phyloP scores from a whole-genome alignment of 2,888 invertebrate genomes.

The Reticulitermes lucifugus region DNA sequence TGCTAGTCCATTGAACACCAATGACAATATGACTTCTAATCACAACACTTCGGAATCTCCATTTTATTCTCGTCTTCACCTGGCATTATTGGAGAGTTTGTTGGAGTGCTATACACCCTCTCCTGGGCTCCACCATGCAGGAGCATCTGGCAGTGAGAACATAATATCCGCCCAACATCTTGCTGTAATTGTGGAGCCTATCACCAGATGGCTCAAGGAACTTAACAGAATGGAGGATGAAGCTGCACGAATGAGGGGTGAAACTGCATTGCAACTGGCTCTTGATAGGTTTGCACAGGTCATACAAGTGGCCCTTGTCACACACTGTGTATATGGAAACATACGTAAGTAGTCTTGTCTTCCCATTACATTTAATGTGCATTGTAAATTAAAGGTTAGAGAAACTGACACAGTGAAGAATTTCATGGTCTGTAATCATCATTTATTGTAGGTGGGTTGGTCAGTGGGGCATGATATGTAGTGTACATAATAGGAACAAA shows the following conservation, averaged over 20 bases:
- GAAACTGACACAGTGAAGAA: no score
- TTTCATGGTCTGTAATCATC: no score
- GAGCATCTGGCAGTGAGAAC: slow-evolving; percentile 66
- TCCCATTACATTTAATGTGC: slow-evolving; percentile 35
- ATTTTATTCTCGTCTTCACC: slow-evolving; percentile 75
- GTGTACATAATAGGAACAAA: no score
- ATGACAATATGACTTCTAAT: slow-evolving; percentile 4
- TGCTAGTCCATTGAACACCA: background rate
- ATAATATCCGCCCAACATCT: slow-evolving; percentile 75
- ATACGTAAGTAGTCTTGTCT: slow-evolving; percentile 66
- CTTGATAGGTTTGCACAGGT: slow-evolving; percentile 87
- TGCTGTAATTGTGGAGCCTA: slow-evolving; percentile 64
- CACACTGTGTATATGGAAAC: slow-evolving; percentile 84
- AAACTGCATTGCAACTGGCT: slow-evolving; percentile 67
- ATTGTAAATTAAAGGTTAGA: slow-evolving; percentile 40
- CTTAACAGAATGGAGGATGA: slow-evolving; percentile 59
- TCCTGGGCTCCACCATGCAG: slow-evolving; percentile 21
- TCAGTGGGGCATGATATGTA: no score
- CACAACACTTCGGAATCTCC: background rate
- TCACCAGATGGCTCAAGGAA: slow-evolving; percentile 60
- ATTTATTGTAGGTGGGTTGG: no score
- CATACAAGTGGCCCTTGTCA: slow-evolving; percentile 82
- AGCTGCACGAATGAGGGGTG: slow-evolving; percentile 63
- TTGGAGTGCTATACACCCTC: slow-evolving; percentile 62
- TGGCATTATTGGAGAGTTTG: slow-evolving; percentile 75